Percentiles rank a stretch among this genome's conserved stretches.
Conservation (phyloP, 2,113 vertebrate genomes). For the Aramus guarauna region DNA sequence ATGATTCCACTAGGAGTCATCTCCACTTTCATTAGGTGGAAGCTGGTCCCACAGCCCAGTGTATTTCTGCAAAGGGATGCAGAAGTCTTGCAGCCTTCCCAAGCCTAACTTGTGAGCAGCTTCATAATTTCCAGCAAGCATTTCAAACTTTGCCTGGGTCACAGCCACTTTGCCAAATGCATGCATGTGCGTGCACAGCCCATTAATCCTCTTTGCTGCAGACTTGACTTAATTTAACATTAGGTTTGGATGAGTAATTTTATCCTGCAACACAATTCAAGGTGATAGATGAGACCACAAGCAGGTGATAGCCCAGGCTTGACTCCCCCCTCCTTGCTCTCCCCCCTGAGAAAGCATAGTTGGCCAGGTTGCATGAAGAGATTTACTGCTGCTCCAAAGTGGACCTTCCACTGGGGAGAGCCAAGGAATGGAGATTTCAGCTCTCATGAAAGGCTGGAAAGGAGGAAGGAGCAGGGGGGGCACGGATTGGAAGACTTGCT, state of each 20-base stretch:
- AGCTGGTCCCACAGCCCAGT: not conserved
- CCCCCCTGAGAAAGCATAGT: not conserved
- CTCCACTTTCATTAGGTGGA: not conserved
- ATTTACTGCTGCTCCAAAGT: not conserved
- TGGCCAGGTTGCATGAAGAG: not conserved
- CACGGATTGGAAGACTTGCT: not conserved
- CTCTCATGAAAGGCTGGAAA: not conserved
- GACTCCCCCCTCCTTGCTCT: not conserved
- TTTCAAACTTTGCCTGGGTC: not conserved
- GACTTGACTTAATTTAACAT: constrained; percentile 68
- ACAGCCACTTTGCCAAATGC: not conserved
- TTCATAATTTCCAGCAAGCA: not conserved
- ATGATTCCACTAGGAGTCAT: not conserved
- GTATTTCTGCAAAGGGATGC: not conserved
- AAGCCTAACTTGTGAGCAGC: not conserved
- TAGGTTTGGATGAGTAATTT: constrained; percentile 70
- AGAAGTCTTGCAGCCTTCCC: not conserved
- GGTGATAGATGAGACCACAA: constrained; percentile 58
- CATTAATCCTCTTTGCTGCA: constrained; percentile 64
- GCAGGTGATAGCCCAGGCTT: constrained; percentile 35
- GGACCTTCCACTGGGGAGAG: not conserved
- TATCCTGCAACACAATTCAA: constrained; percentile 60
- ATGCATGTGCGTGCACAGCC: not conserved
- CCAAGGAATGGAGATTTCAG: not conserved
- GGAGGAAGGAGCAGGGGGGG: not conserved